Evolutionary conservation across 2,797 vertebrate genomes (phyloP), one percentile per base, ranked within the genome.

Genomic region (Anisognathus igniventris): DNA sequence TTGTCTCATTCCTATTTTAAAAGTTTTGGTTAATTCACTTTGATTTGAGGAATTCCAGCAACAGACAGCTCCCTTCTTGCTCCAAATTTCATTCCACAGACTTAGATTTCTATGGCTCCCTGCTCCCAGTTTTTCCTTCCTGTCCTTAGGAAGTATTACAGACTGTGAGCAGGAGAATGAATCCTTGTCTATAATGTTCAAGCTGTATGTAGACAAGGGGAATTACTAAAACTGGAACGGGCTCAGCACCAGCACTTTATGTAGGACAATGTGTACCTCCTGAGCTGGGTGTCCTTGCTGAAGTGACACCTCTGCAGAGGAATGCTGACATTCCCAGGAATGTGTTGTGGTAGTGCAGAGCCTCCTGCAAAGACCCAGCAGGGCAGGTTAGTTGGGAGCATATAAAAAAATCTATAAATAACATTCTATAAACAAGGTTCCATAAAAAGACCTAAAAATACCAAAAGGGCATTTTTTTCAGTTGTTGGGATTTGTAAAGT

Each of bases 321-420:
- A 95, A 87, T 74, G 82, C 88, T 93, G 91, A 86, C 92, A 92
- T 90, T 89, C 74, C 80, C 65, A 77, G 78, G 67, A 75, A 75
- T 65, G 84, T 83, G 53, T 82, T 85, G 11, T 10, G 67, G 81
- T 28, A 48, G 23, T 35, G 81, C 64, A 77, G 81, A 77, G 72
- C 54, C 57, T 88, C 72, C 86, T 95, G 84, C 72, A 93, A 85
- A 94, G 22, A 91, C 72, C 40, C 78, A 90, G 72, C 31, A 64
- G 60, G 77, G 70, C 74, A 92, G 81, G 80, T 87, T 89, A 78
- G 77, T 84, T 82, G 71, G 80, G 77, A 94, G 70, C 70, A 24
- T 56, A 88, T 50, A 75, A 92, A 42, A 87, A 86, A 58, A 60
- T 15, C 93, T 84, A 93, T 78, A 93, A 95, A 94, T 92, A 95